A percentile compares a stretch with the other conserved stretches of the same genome.
These are phyloP conservation scores for Umimayanthus kanabou DNA, from an alignment of 92 coral and sea anemone species.

Conservation along the genomic window DNA sequence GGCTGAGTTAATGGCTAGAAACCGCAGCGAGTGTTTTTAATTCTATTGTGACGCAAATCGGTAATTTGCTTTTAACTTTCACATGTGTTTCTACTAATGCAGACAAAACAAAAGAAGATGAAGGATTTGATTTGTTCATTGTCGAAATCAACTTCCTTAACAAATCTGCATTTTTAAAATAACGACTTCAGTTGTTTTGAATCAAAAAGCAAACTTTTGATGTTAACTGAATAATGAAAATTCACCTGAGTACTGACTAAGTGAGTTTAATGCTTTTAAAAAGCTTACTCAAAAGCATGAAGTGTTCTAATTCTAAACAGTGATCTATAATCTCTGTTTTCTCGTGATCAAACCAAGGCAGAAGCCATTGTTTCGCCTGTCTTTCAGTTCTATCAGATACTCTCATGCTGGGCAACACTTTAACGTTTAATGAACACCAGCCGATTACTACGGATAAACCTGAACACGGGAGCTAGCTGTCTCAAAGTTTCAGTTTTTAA, in stretches of 20 bases:
- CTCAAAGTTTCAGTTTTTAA: not conserved
- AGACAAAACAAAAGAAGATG: conserved; percentile 1
- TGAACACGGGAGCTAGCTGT: not conserved
- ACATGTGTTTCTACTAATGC: conserved; percentile 21
- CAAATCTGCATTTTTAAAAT: not conserved
- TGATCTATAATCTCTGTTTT: not conserved
- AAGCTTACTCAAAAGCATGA: not conserved
- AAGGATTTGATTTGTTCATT: not conserved
- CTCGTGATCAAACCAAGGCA: not conserved
- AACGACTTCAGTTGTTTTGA: not conserved
- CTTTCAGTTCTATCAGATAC: not conserved
- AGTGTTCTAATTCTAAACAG: not conserved
- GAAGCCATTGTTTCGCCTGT: not conserved
- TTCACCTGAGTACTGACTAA: not conserved
- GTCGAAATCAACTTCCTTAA: not conserved
- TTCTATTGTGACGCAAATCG: conserved; percentile 34
- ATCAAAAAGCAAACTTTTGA: not conserved
- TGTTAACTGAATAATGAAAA: not conserved
- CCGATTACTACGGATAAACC: not conserved
- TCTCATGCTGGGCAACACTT: not conserved
- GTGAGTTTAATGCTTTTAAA: not conserved
- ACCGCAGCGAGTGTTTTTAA: not conserved
- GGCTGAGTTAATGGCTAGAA: not conserved
- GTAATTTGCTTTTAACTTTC: conserved; percentile 16
- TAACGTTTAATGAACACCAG: not conserved